A percentile compares a stretch with the other conserved stretches of the same genome.
Conservation (phyloP, 2,113 vertebrate genomes). For the Tachysurus fulvidraco region DNA sequence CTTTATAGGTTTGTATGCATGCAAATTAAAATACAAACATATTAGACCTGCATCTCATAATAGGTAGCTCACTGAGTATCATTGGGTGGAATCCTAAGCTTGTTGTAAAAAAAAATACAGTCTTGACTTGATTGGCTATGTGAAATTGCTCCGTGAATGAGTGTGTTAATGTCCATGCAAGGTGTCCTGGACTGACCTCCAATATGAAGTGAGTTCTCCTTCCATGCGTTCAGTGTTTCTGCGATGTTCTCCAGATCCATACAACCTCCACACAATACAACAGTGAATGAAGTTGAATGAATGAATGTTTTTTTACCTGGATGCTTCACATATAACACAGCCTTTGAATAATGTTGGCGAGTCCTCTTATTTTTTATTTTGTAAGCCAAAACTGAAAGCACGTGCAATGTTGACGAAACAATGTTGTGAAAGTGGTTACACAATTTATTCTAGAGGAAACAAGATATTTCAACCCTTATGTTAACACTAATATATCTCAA, state of each 20-base stretch:
- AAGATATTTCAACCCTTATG: background rate
- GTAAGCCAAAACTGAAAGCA: background rate
- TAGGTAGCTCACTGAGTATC: background rate
- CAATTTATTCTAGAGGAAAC: background rate
- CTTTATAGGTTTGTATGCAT: background rate
- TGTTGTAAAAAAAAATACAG: background rate
- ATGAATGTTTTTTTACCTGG: background rate
- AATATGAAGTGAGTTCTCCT: background rate
- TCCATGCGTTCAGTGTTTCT: background rate
- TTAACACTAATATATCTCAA: background rate
- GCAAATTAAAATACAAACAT: background rate
- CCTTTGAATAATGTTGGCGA: background rate
- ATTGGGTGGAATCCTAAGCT: background rate
- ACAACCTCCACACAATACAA: background rate
- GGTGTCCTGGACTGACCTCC: background rate
- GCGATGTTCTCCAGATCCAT: background rate
- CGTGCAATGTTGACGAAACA: background rate
- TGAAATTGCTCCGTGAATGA: background rate
- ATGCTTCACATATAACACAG: background rate
- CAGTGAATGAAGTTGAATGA: background rate
- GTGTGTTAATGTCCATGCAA: background rate
- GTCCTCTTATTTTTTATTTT: background rate
- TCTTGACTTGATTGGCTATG: background rate
- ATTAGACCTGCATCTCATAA: background rate
- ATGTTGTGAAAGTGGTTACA: background rate